phyloP scores from a whole-genome alignment of 1,140 invertebrate genomes.

The Camponotus floridanus region DNA sequence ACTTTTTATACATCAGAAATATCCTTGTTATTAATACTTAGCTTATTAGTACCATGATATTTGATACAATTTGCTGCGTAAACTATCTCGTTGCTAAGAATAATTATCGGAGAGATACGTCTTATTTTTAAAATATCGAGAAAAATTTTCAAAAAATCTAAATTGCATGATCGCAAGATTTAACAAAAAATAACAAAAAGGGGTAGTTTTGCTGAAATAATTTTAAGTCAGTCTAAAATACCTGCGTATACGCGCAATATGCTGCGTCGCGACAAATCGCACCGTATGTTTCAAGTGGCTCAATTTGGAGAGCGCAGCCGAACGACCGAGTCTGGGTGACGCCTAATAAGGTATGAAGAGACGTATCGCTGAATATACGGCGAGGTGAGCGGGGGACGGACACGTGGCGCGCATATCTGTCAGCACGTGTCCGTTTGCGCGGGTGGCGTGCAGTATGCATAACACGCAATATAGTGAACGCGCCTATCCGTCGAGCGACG shows the following conservation, averaged over 20 bases:
- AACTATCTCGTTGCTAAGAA: not conserved
- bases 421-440: conserved; percentile 56
- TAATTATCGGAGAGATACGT: not conserved
- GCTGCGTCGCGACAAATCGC: conserved; percentile 59
- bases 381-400: conserved; percentile 5
- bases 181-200: not conserved
- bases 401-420: conserved; percentile 65
- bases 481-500: conserved; percentile 47
- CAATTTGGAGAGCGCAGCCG: conserved; percentile 77
- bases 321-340: conserved; percentile 73
- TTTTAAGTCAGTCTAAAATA: not conserved
- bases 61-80: not conserved
- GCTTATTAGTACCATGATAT: not conserved
- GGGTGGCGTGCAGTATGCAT: conserved; percentile 51
- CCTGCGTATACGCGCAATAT: conserved; percentile 5
- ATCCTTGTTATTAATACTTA: not conserved
- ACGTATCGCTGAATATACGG: conserved; percentile 45
- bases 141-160: not conserved
- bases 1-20: not conserved
- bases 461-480: conserved; percentile 24
- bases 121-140: not conserved
- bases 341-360: conserved; percentile 81
- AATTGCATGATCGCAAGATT: not conserved
- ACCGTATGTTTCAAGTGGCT: conserved; percentile 77
- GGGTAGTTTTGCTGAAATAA: not conserved